Percentiles rank a stretch among this genome's conserved stretches.
Conservation (phyloP, 1,140 invertebrate species). For the Diachasmimorpha longicaudata region DNA sequence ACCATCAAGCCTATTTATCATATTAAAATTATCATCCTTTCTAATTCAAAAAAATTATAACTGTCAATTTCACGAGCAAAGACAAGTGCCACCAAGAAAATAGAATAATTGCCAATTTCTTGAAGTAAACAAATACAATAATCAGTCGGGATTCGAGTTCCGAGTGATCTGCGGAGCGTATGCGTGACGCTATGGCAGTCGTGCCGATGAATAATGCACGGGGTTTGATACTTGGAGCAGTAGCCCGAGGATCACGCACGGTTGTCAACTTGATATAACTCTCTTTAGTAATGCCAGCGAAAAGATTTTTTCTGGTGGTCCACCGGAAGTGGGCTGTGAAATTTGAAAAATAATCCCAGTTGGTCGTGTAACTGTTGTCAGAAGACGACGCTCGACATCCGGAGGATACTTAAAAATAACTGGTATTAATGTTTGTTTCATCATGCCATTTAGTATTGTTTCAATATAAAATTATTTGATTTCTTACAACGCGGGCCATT, state of each 20-base stretch:
- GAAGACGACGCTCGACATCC: constrained; percentile 20
- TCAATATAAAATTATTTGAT: neutral
- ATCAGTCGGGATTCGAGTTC: neutral
- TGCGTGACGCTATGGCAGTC: constrained; percentile 37
- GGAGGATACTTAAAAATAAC: constrained; percentile 14
- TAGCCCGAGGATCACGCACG: constrained; percentile 33
- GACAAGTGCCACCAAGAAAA: no score
- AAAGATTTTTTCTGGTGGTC: neutral
- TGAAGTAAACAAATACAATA: neutral
- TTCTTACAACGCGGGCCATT: neutral
- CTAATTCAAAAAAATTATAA: neutral
- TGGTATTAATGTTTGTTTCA: constrained; percentile 1
- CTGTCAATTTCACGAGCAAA: no score
- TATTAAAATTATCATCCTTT: neutral
- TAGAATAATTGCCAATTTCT: no score
- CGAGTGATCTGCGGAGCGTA: constrained; percentile 39
- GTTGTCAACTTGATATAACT: constrained; percentile 32
- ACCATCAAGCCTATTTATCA: neutral
- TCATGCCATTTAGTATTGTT: neutral
- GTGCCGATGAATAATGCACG: constrained; percentile 49
- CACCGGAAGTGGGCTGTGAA: constrained; percentile 21
- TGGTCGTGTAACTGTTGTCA: neutral
- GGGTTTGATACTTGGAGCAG: constrained; percentile 23
- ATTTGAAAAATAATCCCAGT: constrained; percentile 25
- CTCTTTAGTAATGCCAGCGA: neutral